Evolutionary conservation across 2,797 vertebrate genomes (phyloP), one percentile per base, ranked within the genome.

Genomic region (Clarias laeviceps): DNA sequence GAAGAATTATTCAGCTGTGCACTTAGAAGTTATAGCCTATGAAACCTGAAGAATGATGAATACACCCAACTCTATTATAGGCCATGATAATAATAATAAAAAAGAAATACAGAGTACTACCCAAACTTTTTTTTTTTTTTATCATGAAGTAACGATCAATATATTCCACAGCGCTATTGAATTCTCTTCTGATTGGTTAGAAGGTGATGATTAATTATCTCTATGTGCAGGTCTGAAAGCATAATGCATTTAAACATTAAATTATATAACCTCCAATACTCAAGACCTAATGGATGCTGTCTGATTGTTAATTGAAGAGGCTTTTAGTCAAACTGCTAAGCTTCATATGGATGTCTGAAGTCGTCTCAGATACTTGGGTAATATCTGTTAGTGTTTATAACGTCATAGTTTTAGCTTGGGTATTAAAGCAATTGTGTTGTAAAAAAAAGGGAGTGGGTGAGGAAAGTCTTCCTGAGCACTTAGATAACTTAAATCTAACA

Each of bases 261-360:
- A 81, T 66, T 20, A 20, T 14, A 81, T 81, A 32, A 81, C 66
- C 79, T 54, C 79, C 24, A 54, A 40, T 62, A 81, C 62, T 81
- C 62, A 54, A 56, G 79, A 22, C 32, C 40, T 81, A 68, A 68
- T 68, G 64, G 27, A 66, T 17, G 3, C 62, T 15, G 61, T 81
- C 45, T 81, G 79, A 81, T 64, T 81, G 50, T 81, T 81, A 81
- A 81, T 81, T 81, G 79, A 81, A 81, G 64, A 81, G 4, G 79
- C 79, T 81, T 81, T 81, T 56, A 81, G 79, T 68, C 62, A 68
- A 54, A 0, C 37, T 5, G 1, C 37, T 11, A 37, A 29, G 45
- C 27, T 68, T 68, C 15, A 45, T 22, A 27, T 9, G 6, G 27
- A 68, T 32, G 27, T 68, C 64, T 54, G 79, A 77, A 59, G 74